Conservation (phyloP, 2,888 invertebrate species). For the Dermolepida albohirtum region DNA sequence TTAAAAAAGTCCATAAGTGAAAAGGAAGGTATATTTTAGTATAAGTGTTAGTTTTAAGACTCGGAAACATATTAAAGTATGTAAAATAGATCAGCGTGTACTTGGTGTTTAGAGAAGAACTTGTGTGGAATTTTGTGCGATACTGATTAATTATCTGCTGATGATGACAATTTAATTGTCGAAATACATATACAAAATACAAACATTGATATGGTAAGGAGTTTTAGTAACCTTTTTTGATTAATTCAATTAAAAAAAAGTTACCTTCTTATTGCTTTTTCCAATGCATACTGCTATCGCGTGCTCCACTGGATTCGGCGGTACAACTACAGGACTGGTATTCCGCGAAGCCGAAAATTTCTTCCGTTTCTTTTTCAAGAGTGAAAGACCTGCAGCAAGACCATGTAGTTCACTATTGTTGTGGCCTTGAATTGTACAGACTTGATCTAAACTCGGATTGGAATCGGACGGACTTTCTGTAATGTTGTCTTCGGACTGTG, state of each 20-base stretch:
- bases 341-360: constrained; percentile 85
- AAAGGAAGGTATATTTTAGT: no score
- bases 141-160: no score
- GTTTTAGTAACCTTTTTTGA: no score
- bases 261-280: constrained; percentile 56
- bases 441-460: constrained; percentile 72
- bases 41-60: no score
- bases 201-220: no score
- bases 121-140: no score
- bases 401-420: constrained; percentile 51
- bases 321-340: constrained; percentile 70
- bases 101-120: neutral
- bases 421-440: constrained; percentile 49
- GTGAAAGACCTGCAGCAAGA: constrained; percentile 74
- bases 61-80: no score
- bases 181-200: no score
- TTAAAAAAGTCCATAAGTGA: no score
- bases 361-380: constrained; percentile 83
- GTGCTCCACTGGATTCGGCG: constrained; percentile 66
- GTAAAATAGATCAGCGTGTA: neutral
- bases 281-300: constrained; percentile 56
- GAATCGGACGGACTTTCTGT: constrained; percentile 79
- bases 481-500: constrained; percentile 76
- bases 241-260: no score
- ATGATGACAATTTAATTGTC: no score